Conservation (phyloP, 1,140 invertebrate genomes). For the Camponotus vicinus region DNA sequence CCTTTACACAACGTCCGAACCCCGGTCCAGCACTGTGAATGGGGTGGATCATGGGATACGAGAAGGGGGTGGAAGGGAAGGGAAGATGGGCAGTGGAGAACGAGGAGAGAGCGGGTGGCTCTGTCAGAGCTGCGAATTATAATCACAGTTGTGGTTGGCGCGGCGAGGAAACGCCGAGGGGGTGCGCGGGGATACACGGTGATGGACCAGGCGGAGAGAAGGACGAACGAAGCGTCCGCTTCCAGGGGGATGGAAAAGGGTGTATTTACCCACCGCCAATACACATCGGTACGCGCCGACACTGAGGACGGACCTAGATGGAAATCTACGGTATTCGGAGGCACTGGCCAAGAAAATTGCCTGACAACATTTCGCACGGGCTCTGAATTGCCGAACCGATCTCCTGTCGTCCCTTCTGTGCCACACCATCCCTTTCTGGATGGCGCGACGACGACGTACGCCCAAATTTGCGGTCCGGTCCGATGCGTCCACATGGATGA, state of each 20-base stretch:
- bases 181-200: slow-evolving; percentile 29
- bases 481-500: slow-evolving; percentile 39
- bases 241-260: slow-evolving; percentile 76
- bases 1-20: slow-evolving; percentile 83
- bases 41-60: slow-evolving; percentile 53
- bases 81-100: slow-evolving; percentile 47
- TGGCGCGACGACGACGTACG: slow-evolving; percentile 30
- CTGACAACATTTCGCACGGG: slow-evolving; percentile 85
- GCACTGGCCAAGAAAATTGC: slow-evolving; percentile 87
- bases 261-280: slow-evolving; percentile 83
- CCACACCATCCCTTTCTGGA: slow-evolving; percentile 15
- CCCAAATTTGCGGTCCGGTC: slow-evolving; percentile 67
- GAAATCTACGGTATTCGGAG: slow-evolving; percentile 86
- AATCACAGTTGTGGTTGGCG: slow-evolving; percentile 86
- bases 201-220: slow-evolving; percentile 54
- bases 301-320: slow-evolving; percentile 82
- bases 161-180: slow-evolving; percentile 51
- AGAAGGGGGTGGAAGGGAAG: slow-evolving; percentile 13
- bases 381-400: slow-evolving; percentile 80
- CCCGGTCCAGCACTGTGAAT: slow-evolving; percentile 63
- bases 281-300: slow-evolving; percentile 70
- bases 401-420: slow-evolving; percentile 18
- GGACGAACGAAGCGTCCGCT: slow-evolving; percentile 66
- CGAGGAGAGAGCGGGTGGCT: slow-evolving; percentile 71
- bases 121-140: slow-evolving; percentile 83